A percentile compares a stretch with the other conserved stretches of the same genome.
Evolutionary conservation across 1,140 invertebrate genomes (phyloP).

Genomic region (Drosophila yakuba): DNA sequence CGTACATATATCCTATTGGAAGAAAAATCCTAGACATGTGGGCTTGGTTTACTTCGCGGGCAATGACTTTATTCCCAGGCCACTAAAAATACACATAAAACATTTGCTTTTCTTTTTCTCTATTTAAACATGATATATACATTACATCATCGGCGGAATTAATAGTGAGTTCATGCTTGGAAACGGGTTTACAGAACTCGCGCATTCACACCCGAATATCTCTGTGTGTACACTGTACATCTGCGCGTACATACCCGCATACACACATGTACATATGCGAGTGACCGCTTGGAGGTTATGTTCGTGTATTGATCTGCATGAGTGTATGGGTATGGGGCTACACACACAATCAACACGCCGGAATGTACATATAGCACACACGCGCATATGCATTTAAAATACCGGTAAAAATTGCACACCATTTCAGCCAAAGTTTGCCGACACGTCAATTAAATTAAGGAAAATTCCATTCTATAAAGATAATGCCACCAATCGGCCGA

Average conservation of each 20-base stretch:
- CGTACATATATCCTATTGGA: not conserved
- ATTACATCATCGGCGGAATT: constrained; percentile 72
- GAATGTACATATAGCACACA: constrained; percentile 6
- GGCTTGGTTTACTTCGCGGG: constrained; percentile 5
- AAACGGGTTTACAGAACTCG: constrained; percentile 70
- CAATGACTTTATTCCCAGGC: constrained; percentile 21
- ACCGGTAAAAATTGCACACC: constrained; percentile 27
- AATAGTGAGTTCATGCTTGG: constrained; percentile 57
- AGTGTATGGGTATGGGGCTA: constrained; percentile 22
- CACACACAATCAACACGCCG: constrained; percentile 1
- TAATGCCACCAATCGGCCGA: not conserved
- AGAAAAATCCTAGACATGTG: constrained; percentile 3
- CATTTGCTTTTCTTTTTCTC: not conserved
- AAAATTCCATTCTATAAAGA: constrained; percentile 28
- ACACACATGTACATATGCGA: constrained; percentile 1
- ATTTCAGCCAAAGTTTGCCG: constrained; percentile 18
- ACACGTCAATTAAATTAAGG: constrained; percentile 30
- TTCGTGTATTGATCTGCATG: constrained; percentile 23
- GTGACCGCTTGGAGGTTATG: constrained; percentile 45
- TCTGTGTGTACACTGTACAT: constrained; percentile 5
- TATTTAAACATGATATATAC: constrained; percentile 24
- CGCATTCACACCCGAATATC: constrained; percentile 24
- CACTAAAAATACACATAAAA: constrained; percentile 23
- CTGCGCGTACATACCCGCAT: constrained; percentile 1
- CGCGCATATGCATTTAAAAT: constrained; percentile 1